Evolutionary conservation across 1,140 invertebrate species (phyloP), one percentile per base, ranked within the genome.

Genomic region (Camponotus vicinus): DNA sequence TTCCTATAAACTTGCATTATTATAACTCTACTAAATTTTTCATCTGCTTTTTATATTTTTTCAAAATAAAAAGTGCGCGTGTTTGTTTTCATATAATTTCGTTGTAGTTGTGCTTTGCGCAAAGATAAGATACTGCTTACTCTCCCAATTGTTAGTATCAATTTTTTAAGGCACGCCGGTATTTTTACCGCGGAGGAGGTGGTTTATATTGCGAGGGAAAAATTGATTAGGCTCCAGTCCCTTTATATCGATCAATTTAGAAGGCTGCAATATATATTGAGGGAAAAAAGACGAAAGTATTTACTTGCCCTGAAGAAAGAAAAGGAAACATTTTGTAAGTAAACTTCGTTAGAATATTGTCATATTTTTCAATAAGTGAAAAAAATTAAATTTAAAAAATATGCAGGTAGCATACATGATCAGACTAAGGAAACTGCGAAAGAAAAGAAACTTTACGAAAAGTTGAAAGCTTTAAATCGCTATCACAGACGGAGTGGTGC

Each of bases 171-270:
- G 94, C 97, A 98, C 95, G 98, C 98, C 40, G 98, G 97, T 27
- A 97, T 98, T 1, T 98, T 97, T 92, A 98, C 98, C 1, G 97
- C 97, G 0, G 98, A 99, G 92, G 98, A 99, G 94, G 97, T 98
- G 1, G 97, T 98, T 9, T 96, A 96, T 70, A 97, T 98, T 67
- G 96, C 98, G 1, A 95, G 97, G 87, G 96, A 97, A 76, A 98
- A 98, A 92, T 93, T 99, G 79, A 96, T 97, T 9, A 96, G 97
- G 66, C 94, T 99, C 9, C 98, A 98, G 91, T 96, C 97, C 0
- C 95, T 98, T 21, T 99, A 99, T 91, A 97, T 98, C 67, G 97
- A 97, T 45, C 98, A 99, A 93, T 97, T 98, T 92, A 96, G 97
- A 90, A 95, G 97, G 76, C 94, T 99, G 52, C 96, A 97, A 69